Conservation (phyloP, 1,140 invertebrate species). For the Calliopsis andreniformis region DNA sequence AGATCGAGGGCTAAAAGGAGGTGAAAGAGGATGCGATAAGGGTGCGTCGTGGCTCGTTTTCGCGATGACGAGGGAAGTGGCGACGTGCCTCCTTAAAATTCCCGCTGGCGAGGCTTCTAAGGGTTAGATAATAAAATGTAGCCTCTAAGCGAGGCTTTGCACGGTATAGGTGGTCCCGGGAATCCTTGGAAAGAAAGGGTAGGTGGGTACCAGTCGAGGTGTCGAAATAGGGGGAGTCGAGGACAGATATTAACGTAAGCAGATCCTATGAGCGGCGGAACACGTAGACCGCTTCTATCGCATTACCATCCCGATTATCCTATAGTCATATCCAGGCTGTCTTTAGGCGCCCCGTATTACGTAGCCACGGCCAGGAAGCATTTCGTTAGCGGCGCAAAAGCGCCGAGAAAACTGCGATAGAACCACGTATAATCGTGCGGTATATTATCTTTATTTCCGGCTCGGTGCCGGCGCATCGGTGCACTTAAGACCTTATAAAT, state of each 20-base stretch:
- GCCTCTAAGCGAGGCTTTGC: constrained; percentile 25
- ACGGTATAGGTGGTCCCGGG: neutral
- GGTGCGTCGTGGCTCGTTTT: constrained; percentile 25
- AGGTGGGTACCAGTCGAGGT: neutral
- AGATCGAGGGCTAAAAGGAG: constrained; percentile 4
- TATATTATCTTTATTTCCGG: constrained; percentile 44
- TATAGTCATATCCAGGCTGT: constrained; percentile 53
- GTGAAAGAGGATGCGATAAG: constrained; percentile 29
- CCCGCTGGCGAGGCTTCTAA: constrained; percentile 28
- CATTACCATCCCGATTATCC: constrained; percentile 75
- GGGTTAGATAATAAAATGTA: constrained; percentile 65
- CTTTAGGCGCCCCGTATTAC: constrained; percentile 36
- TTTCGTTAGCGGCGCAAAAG: constrained; percentile 38
- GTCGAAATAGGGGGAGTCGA: constrained; percentile 29
- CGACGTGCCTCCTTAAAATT: constrained; percentile 61
- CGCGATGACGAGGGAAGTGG: constrained; percentile 26
- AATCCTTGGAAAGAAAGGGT: constrained; percentile 1
- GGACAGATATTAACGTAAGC: constrained; percentile 74
- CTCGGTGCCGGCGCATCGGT: constrained; percentile 9
- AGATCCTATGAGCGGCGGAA: constrained; percentile 69
- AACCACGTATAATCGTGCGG: constrained; percentile 28
- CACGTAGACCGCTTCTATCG: constrained; percentile 69
- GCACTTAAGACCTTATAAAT: constrained; percentile 40
- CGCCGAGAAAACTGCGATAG: constrained; percentile 36
- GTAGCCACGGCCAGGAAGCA: constrained; percentile 5